These are phyloP conservation scores for Zaprionus bogoriensis DNA, from an alignment of 2,888 invertebrate species.

Conservation along the genomic window DNA sequence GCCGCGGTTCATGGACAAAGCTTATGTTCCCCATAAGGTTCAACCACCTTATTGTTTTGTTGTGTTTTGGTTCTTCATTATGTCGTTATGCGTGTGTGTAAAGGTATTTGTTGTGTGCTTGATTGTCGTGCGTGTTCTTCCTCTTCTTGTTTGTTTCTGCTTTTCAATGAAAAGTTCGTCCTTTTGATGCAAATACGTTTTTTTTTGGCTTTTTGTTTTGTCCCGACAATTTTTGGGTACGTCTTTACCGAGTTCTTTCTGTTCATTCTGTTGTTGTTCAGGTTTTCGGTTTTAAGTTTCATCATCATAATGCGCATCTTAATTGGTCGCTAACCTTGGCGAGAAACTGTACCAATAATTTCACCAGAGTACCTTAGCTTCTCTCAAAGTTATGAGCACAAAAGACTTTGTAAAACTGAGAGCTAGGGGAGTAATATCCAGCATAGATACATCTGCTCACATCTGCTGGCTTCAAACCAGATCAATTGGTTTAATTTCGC, in stretches of 20 bases:
- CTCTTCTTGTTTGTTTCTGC: slow-evolving; percentile 34
- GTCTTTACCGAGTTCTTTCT: neutral
- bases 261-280: slow-evolving; percentile 12
- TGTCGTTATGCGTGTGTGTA: slow-evolving; percentile 11
- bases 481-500: too few species aligned
- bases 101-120: slow-evolving; percentile 28
- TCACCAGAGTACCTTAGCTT: neutral
- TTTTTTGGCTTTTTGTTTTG: slow-evolving; percentile 28
- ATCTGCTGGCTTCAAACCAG: neutral
- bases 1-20: slow-evolving; percentile 46
- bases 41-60: slow-evolving; percentile 56
- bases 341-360: slow-evolving; percentile 24
- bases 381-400: too few species aligned
- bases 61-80: slow-evolving; percentile 1
- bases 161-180: slow-evolving; percentile 51
- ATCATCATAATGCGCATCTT: slow-evolving; percentile 44
- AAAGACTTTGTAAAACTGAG: too few species aligned
- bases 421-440: too few species aligned
- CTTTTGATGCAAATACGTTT: slow-evolving; percentile 54
- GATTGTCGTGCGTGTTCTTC: slow-evolving; percentile 4
- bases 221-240: slow-evolving; percentile 37
- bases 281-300: slow-evolving; percentile 58
- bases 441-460: too few species aligned
- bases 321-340: slow-evolving; percentile 35
- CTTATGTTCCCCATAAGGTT: slow-evolving; percentile 48